Conservation (phyloP, 2,797 vertebrate genomes). For the Hemibagrus guttatus region DNA sequence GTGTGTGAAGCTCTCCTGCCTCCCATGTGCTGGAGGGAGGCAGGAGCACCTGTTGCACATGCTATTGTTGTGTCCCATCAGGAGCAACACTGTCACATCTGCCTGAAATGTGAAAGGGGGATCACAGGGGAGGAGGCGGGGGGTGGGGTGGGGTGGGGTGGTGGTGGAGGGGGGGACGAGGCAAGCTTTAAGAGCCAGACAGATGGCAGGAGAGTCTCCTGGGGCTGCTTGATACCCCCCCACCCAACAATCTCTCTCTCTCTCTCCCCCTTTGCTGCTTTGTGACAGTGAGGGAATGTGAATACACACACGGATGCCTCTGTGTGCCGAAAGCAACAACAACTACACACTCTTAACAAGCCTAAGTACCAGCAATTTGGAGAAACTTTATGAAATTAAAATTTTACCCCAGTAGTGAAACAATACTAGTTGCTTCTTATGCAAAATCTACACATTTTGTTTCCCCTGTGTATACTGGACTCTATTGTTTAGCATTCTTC, state of each 20-base stretch:
- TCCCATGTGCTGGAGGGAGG: slow-evolving; percentile 51
- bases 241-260: too few species aligned
- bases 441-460: neutral
- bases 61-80: slow-evolving; percentile 59
- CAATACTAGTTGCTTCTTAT: neutral
- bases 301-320: slow-evolving; percentile 47
- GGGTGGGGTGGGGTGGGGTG: too few species aligned
- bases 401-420: neutral
- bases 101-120: slow-evolving; percentile 58
- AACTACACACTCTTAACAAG: neutral
- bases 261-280: slow-evolving; percentile 47
- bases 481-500: neutral
- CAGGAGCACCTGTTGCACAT: slow-evolving; percentile 59
- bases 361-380: neutral
- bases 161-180: slow-evolving; percentile 44
- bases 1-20: slow-evolving; percentile 54
- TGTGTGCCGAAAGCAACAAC: slow-evolving; percentile 26
- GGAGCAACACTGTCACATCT: slow-evolving; percentile 63
- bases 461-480: neutral
- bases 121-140: slow-evolving; percentile 46
- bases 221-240: slow-evolving; percentile 57
- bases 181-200: slow-evolving; percentile 58
- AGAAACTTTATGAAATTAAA: neutral
- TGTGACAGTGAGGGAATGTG: slow-evolving; percentile 61
- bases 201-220: slow-evolving; percentile 60